A percentile compares a stretch with the other conserved stretches of the same genome.
Conservation (phyloP, 2,888 invertebrate species). For the Scaptomyza tumidula region DNA sequence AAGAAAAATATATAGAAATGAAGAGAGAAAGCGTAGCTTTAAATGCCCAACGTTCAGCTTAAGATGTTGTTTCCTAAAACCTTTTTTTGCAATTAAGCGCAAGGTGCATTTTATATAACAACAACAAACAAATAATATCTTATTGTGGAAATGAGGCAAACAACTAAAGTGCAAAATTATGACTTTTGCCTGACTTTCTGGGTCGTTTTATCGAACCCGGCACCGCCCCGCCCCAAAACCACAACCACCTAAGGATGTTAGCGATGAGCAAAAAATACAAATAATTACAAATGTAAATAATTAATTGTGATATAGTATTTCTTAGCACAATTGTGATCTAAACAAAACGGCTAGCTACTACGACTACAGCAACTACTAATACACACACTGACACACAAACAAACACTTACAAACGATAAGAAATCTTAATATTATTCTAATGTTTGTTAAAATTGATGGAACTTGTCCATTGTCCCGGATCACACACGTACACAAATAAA, state of each 20-base stretch:
- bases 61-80: constrained; percentile 28
- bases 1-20: constrained; percentile 3
- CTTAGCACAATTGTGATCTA: constrained; percentile 79
- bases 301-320: constrained; percentile 80
- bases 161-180: constrained; percentile 41
- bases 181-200: constrained; percentile 47
- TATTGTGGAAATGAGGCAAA: constrained; percentile 39
- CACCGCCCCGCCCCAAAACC: constrained; percentile 25
- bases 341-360: constrained; percentile 77
- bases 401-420: constrained; percentile 35
- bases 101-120: constrained; percentile 42
- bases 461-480: constrained; percentile 41
- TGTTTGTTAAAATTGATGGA: constrained; percentile 17
- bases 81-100: constrained; percentile 33
- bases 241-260: constrained; percentile 67
- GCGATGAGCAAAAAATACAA: constrained; percentile 52
- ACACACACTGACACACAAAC: constrained; percentile 20
- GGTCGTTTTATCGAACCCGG: constrained; percentile 48
- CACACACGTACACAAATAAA: constrained; percentile 10
- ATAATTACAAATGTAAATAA: constrained; percentile 74
- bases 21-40: constrained; percentile 65
- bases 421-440: constrained; percentile 50
- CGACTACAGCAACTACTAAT: constrained; percentile 61
- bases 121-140: constrained; percentile 5
- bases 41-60: constrained; percentile 43